Percentiles rank a stretch among this genome's conserved stretches.
Evolutionary conservation across 1,140 invertebrate species (phyloP).

Genomic region (Saxidomus purpurata): DNA sequence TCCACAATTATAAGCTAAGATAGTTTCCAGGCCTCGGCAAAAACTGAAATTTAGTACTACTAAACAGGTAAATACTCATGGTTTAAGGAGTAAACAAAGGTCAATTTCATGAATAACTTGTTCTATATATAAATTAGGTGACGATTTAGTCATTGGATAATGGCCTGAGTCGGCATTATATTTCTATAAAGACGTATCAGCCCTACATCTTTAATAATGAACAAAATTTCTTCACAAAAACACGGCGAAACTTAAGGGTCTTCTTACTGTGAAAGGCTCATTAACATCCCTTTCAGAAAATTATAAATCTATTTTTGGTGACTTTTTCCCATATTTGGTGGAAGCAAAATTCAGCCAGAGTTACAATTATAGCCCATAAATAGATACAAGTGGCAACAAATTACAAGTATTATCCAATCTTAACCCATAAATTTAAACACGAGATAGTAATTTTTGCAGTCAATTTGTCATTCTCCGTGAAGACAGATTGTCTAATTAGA

Average conservation of each 20-base stretch:
- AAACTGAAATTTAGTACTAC: too few relatives aligned
- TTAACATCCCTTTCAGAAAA: neutral
- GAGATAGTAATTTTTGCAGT: slow-evolving; percentile 7
- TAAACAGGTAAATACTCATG: too few relatives aligned
- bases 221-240: too few relatives aligned
- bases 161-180: too few relatives aligned
- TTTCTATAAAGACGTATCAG: too few relatives aligned
- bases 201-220: too few relatives aligned
- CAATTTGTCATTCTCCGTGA: slow-evolving; percentile 18
- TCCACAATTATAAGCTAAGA: too few relatives aligned
- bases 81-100: too few relatives aligned
- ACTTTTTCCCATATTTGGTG: slow-evolving; percentile 16
- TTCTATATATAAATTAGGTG: too few relatives aligned
- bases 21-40: too few relatives aligned
- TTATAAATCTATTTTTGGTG: slow-evolving; percentile 8
- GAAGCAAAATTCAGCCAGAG: neutral
- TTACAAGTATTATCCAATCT: slow-evolving; percentile 12
- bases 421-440: slow-evolving; percentile 22
- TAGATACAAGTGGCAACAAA: neutral
- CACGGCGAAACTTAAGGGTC: neutral
- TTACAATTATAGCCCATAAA: slow-evolving; percentile 5
- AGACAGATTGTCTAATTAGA: slow-evolving; percentile 32
- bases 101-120: too few relatives aligned
- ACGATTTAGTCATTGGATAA: too few relatives aligned
- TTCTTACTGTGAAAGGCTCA: neutral